These are phyloP conservation scores for Hucho hucho DNA, from an alignment of 2,113 vertebrate genomes.

Conservation along the genomic window DNA sequence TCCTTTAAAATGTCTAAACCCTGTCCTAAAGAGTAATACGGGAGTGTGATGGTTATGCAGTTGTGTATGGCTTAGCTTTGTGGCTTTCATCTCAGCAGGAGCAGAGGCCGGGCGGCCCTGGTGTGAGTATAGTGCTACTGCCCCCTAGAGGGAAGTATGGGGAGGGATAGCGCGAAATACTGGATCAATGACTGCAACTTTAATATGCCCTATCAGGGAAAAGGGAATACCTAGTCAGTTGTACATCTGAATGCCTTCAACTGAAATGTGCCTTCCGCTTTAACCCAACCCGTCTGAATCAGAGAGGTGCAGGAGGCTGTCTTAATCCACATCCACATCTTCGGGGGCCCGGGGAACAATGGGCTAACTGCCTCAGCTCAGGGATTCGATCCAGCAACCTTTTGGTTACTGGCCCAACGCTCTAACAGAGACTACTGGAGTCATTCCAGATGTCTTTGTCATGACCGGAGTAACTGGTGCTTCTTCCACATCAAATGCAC, in stretches of 20 bases:
- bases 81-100: constrained; percentile 45
- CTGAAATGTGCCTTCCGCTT: no score
- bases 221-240: no score
- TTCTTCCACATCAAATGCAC: neutral
- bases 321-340: no score
- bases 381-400: no score
- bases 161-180: constrained; percentile 1
- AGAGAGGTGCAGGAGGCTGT: no score
- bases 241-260: no score
- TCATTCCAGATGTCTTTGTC: constrained; percentile 55
- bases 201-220: constrained; percentile 15
- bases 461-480: constrained; percentile 58
- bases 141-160: constrained; percentile 60
- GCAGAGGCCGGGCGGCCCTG: constrained; percentile 29
- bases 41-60: constrained; percentile 23
- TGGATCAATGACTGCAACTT: neutral
- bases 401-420: no score
- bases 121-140: constrained; percentile 60
- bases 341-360: no score
- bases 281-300: no score
- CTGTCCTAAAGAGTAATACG: constrained; percentile 26
- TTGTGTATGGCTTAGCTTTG: constrained; percentile 24
- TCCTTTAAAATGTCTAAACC: constrained; percentile 26
- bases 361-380: no score
- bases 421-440: constrained; percentile 36